phyloP scores from a whole-genome alignment of 2,888 invertebrate genomes.

The Chrysolina haemoptera region DNA sequence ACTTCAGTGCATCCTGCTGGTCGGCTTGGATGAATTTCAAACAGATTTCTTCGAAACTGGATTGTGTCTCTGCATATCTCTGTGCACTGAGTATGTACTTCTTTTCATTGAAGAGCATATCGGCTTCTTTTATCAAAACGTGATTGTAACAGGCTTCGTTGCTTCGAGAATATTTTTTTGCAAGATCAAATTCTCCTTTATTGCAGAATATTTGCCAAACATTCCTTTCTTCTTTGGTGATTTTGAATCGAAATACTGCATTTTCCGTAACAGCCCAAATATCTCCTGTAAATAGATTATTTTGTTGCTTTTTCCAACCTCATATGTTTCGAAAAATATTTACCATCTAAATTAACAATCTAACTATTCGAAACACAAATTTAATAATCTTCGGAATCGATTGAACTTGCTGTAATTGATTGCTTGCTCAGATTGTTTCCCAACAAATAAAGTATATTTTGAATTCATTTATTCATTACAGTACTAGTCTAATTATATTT shows the following conservation, averaged over 20 bases:
- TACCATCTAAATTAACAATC: too few species aligned
- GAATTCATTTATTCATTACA: too few species aligned
- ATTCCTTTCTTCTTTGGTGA: slow-evolving; percentile 87
- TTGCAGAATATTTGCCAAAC: slow-evolving; percentile 92
- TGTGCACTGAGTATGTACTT: slow-evolving; percentile 88
- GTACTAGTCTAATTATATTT: too few species aligned
- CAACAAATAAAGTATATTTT: too few species aligned
- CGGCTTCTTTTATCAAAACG: slow-evolving; percentile 91
- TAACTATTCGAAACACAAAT: too few species aligned
- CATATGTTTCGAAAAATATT: too few species aligned
- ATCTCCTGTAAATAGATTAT: slow-evolving; percentile 67
- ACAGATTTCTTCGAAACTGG: slow-evolving; percentile 95
- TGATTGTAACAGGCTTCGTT: slow-evolving; percentile 87
- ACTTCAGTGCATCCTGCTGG: slow-evolving; percentile 88
- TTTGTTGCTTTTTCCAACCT: too few species aligned
- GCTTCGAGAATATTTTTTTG: slow-evolving; percentile 86
- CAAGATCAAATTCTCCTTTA: slow-evolving; percentile 87
- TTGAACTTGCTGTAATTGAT: too few species aligned
- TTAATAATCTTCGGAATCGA: too few species aligned
- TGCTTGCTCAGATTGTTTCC: too few species aligned
- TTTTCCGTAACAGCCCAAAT: slow-evolving; percentile 92
- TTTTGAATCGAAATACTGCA: slow-evolving; percentile 88
- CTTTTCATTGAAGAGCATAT: slow-evolving; percentile 83
- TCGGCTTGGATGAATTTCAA: slow-evolving; percentile 87
- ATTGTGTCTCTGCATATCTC: slow-evolving; percentile 90